Conservation (phyloP, 2,797 vertebrate genomes). For the Antennarius maculatus region DNA sequence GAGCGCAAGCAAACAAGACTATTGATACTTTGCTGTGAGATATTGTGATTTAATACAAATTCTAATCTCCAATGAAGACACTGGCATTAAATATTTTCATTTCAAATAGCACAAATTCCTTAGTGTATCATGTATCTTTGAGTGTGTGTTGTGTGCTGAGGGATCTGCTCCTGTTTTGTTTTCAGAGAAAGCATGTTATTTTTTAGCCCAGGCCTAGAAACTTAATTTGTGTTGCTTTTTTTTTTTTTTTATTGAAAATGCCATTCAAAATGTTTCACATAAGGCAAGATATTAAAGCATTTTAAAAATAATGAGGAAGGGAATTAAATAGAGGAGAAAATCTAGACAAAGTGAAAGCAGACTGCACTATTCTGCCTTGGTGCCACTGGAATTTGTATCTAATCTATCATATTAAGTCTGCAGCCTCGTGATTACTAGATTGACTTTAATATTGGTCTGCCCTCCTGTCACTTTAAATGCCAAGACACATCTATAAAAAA, state of each 20-base stretch:
- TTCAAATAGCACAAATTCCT: constrained; percentile 59
- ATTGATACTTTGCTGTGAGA: constrained; percentile 49
- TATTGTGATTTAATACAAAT: constrained; percentile 56
- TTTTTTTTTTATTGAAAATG: constrained; percentile 36
- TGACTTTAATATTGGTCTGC: constrained; percentile 18
- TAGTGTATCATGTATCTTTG: constrained; percentile 36
- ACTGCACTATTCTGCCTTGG: neutral
- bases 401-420: constrained; percentile 22
- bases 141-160: constrained; percentile 14
- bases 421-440: constrained; percentile 16
- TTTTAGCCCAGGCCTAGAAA: constrained; percentile 13
- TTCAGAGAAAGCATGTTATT: constrained; percentile 41
- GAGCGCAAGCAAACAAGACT: constrained; percentile 56
- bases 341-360: constrained; percentile 8
- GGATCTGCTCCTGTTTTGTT: constrained; percentile 46
- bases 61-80: constrained; percentile 60
- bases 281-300: constrained; percentile 7
- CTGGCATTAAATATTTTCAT: constrained; percentile 57
- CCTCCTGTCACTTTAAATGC: constrained; percentile 12
- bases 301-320: constrained; percentile 7
- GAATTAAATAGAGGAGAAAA: neutral
- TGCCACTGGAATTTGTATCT: constrained; percentile 2
- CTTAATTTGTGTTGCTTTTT: constrained; percentile 37
- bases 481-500: constrained; percentile 17
- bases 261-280: constrained; percentile 28